These are phyloP conservation scores for Melieria omissa DNA, from an alignment of 2,888 invertebrate genomes.

Conservation along the genomic window DNA sequence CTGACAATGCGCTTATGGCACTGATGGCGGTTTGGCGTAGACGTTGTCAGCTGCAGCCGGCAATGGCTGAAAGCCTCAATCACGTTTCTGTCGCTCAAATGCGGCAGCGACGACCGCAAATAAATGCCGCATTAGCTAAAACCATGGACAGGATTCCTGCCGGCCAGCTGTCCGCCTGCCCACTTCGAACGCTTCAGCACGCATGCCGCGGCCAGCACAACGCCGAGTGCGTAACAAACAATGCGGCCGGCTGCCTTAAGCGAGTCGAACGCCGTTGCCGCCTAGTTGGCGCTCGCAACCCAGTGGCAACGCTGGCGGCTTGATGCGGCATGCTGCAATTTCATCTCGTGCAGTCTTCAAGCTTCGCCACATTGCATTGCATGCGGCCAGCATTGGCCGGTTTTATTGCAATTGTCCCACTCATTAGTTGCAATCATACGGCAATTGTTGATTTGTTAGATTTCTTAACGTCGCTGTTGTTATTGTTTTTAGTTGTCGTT, in stretches of 20 bases:
- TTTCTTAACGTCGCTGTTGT: conserved; percentile 18
- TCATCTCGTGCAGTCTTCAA: no score
- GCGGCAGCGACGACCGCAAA: not conserved
- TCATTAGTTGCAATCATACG: conserved; percentile 31
- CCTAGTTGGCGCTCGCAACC: no score
- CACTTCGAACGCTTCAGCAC: not conserved
- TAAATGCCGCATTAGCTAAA: not conserved
- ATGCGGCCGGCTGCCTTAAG: no score
- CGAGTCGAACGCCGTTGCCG: no score
- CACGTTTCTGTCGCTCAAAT: conserved; percentile 9
- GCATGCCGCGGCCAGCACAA: not conserved
- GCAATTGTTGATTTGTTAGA: conserved; percentile 33
- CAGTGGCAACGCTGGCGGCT: no score
- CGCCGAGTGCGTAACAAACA: no score
- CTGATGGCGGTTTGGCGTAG: not conserved
- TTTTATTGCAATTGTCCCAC: conserved; percentile 26
- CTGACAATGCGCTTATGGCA: not conserved
- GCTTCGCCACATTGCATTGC: no score
- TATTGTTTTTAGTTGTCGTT: conserved; percentile 18
- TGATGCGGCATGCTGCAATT: no score
- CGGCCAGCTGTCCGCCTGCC: not conserved
- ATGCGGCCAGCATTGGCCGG: conserved; percentile 9
- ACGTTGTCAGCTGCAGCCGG: not conserved
- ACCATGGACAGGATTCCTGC: conserved; percentile 5
- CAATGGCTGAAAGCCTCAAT: conserved; percentile 13